Percentiles rank a stretch among this genome's conserved stretches.
These are phyloP conservation scores for Hippopotamyrus pictus DNA, from an alignment of 2,797 vertebrate species.

Conservation along the genomic window DNA sequence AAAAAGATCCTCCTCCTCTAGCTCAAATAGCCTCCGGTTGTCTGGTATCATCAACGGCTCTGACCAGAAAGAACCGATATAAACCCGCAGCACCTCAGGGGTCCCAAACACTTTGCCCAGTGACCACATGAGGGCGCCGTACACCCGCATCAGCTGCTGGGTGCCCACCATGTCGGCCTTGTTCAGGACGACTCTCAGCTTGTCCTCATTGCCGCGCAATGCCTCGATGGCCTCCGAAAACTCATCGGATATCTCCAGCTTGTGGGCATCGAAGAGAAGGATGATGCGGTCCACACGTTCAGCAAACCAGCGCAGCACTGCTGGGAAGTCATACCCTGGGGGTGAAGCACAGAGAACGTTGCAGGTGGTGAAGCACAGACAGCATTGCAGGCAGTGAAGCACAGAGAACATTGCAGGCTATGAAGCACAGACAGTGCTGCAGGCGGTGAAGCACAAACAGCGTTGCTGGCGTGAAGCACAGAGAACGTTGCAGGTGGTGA, in stretches of 20 bases:
- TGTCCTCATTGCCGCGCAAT: conserved; percentile 81
- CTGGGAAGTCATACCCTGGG: conserved; percentile 78
- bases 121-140: conserved; percentile 89
- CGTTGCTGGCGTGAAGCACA: neutral
- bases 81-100: conserved; percentile 81
- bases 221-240: conserved; percentile 79
- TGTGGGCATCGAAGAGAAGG: conserved; percentile 85
- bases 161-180: conserved; percentile 85
- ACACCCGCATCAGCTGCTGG: conserved; percentile 85
- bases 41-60: conserved; percentile 71
- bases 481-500: too few species aligned
- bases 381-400: too few species aligned
- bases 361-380: too few species aligned
- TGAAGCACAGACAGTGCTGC: neutral
- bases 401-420: neutral
- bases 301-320: conserved; percentile 80
- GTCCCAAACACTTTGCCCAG: conserved; percentile 83
- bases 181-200: conserved; percentile 85
- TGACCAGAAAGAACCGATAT: conserved; percentile 86
- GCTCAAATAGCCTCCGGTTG: conserved; percentile 76
- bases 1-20: conserved; percentile 82
- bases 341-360: neutral
- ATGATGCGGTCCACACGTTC: conserved; percentile 85
- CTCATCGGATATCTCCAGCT: conserved; percentile 87
- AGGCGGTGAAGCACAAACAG: neutral